phyloP scores from a whole-genome alignment of 2,888 invertebrate species.

The Orchestes rusci region DNA sequence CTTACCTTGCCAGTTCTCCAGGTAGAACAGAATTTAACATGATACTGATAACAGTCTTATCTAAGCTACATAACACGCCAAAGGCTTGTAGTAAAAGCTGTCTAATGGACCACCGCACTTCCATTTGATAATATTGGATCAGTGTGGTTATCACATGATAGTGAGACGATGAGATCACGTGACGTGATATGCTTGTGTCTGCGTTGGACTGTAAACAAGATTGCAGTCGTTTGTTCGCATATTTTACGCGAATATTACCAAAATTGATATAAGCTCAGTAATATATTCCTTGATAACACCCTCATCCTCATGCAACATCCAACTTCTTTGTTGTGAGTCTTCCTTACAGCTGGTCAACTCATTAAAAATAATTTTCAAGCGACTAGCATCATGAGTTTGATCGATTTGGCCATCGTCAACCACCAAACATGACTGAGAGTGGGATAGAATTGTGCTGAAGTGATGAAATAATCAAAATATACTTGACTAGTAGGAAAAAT shows the following conservation, averaged over 20 bases:
- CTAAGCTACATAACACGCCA: constrained; percentile 80
- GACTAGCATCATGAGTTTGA: constrained; percentile 76
- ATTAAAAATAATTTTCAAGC: constrained; percentile 74
- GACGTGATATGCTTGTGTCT: constrained; percentile 79
- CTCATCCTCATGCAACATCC: constrained; percentile 94
- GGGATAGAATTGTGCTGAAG: constrained; percentile 47
- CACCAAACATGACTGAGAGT: constrained; percentile 53
- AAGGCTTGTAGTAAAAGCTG: constrained; percentile 78
- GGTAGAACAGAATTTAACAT: constrained; percentile 84
- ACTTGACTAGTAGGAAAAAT: too few species aligned
- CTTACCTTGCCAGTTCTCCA: constrained; percentile 75
- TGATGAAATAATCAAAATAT: too few species aligned
- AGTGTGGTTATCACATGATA: constrained; percentile 78
- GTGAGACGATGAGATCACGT: constrained; percentile 75
- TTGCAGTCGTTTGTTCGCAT: background rate
- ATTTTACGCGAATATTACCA: constrained; percentile 58
- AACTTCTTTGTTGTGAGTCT: constrained; percentile 91
- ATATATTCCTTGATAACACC: constrained; percentile 80
- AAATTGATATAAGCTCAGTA: constrained; percentile 71
- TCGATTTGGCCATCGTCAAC: constrained; percentile 61
- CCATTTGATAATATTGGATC: constrained; percentile 95
- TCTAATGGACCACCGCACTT: constrained; percentile 78
- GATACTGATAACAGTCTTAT: constrained; percentile 71
- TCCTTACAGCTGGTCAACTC: constrained; percentile 85
- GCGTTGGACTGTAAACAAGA: constrained; percentile 71